Base-by-base conservation (phyloP, 2,113 vertebrate species). In the Chloropsis hardwickii region DNA sequence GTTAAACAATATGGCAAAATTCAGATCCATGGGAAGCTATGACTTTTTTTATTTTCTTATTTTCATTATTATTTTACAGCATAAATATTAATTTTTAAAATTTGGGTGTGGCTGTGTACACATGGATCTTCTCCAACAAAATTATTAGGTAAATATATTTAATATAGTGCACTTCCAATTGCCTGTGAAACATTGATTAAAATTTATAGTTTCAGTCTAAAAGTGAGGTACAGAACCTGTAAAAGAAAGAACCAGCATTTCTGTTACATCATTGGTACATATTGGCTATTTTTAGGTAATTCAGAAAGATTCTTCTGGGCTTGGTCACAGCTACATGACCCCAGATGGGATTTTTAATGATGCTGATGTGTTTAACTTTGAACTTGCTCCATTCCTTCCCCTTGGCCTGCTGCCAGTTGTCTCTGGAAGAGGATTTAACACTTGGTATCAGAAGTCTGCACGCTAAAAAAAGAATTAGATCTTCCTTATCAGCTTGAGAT, bases 81-180 rank as follows among this genome's bases (percentile, higher is more conserved):
- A 40, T 24, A 76, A 61, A 61, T 31, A 47, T 19, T 51, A 0
- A 8, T 24, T 95, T 64, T 77, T 28, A 31, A 37, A 76, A 83
- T 25, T 11, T 56, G 5, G 0, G 3, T 44, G 9, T 40, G 15
- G 3, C 6, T 61, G 6, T 77, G 33, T 58, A 23, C 3, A 37
- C 7, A 33, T 0, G 0, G 29, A 11, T 74, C 70, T 50, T 73
- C 29, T 25, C 5, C 22, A 51, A 1, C 13, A 50, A 4, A 4
- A 15, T 8, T n/a, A 14, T 31, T 56, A 50, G 11, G 21, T 27
- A 82, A 13, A 19, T 45, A 5, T 27, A 69, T 65, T 82, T 54
- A 72, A 7, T 0, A 0, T 12, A 31, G 2, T 29, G 5, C 14
- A 23, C 27, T 35, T 61, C 29, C 50, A 81, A 31, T 24, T 50